These are phyloP conservation scores for Syngnathus floridae DNA, from an alignment of 2,113 vertebrate species.

Conservation along the genomic window DNA sequence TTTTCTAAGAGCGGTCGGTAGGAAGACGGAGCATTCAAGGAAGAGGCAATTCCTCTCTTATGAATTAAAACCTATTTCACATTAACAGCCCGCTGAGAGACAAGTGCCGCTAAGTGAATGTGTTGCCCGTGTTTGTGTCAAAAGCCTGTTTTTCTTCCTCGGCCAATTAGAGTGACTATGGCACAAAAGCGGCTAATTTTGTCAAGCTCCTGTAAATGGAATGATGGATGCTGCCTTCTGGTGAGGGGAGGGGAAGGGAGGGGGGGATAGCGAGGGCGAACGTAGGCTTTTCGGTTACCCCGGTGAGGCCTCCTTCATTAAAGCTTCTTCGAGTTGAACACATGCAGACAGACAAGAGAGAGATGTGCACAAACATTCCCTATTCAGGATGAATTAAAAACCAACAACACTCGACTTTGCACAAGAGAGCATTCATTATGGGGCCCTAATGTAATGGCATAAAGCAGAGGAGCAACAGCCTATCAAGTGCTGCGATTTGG, in stretches of 20 bases:
- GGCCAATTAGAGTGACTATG: slow-evolving; percentile 91
- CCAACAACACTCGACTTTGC: slow-evolving; percentile 96
- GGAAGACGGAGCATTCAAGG: slow-evolving; percentile 67
- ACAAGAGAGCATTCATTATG: slow-evolving; percentile 97
- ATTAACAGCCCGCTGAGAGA: slow-evolving; percentile 86
- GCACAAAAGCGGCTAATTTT: slow-evolving; percentile 93
- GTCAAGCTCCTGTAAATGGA: slow-evolving; percentile 97
- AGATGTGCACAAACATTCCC: slow-evolving; percentile 71
- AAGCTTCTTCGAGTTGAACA: slow-evolving; percentile 74
- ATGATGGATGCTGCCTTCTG: slow-evolving; percentile 82
- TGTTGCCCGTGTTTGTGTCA: slow-evolving; percentile 88
- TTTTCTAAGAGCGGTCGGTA: slow-evolving; percentile 36
- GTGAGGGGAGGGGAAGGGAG: slow-evolving; percentile 42
- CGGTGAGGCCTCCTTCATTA: slow-evolving; percentile 88
- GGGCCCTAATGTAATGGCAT: slow-evolving; percentile 95
- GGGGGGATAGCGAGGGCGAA: slow-evolving; percentile 74
- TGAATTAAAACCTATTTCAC: slow-evolving; percentile 82
- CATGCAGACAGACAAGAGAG: slow-evolving; percentile 27
- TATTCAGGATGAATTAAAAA: slow-evolving; percentile 98
- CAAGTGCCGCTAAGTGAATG: slow-evolving; percentile 73
- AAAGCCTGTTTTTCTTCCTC: slow-evolving; percentile 89
- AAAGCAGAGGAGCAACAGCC: slow-evolving; percentile 92
- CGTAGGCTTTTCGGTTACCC: slow-evolving; percentile 87
- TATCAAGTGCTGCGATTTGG: slow-evolving; percentile 96
- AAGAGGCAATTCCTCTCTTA: slow-evolving; percentile 72